phyloP scores from a whole-genome alignment of 2,113 vertebrate genomes.

The Gulo gulo region DNA sequence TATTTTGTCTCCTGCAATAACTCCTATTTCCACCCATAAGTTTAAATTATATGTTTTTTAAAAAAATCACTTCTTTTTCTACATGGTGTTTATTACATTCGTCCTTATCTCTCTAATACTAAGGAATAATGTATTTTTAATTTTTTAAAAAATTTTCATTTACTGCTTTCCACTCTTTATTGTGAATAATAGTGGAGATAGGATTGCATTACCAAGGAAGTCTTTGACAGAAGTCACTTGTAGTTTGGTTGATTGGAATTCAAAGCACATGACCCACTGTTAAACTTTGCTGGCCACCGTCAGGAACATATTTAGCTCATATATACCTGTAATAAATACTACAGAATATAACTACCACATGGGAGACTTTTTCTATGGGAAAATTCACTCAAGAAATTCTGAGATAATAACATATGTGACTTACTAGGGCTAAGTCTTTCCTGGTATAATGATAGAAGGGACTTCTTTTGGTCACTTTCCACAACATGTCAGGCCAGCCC shows the following conservation, averaged over 20 bases:
- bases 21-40: neutral
- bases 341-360: neutral
- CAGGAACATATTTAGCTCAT: slow-evolving; percentile 26
- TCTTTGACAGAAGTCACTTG: slow-evolving; percentile 49
- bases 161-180: neutral
- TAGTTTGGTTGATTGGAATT: slow-evolving; percentile 61
- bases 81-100: neutral
- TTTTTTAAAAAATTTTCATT: neutral
- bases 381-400: slow-evolving; percentile 23
- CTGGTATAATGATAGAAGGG: neutral
- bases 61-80: neutral
- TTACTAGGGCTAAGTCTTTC: neutral
- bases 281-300: neutral
- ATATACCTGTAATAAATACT: slow-evolving; percentile 42
- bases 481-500: neutral
- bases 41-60: slow-evolving; percentile 21
- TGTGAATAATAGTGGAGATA: slow-evolving; percentile 38
- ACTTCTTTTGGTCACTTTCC: neutral
- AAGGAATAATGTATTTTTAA: neutral
- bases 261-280: slow-evolving; percentile 28
- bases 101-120: neutral
- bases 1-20: neutral
- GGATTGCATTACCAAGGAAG: neutral
- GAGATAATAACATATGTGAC: slow-evolving; percentile 29
- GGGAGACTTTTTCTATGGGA: slow-evolving; percentile 6